These are phyloP conservation scores for Phocides pigmalion DNA, from an alignment of 1,140 invertebrate genomes.

Conservation along the genomic window DNA sequence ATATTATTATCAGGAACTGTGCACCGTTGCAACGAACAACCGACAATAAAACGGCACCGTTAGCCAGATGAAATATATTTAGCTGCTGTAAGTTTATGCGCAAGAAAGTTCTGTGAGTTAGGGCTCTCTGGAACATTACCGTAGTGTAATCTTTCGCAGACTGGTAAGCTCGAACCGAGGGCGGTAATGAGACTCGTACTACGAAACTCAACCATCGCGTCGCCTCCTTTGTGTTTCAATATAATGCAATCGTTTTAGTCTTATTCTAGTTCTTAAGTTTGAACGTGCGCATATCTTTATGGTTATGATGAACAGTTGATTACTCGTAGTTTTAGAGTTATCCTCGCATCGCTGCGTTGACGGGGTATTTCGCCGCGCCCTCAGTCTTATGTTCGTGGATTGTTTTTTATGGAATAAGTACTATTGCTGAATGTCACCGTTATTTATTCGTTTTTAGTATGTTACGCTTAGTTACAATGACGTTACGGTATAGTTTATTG, in stretches of 20 bases:
- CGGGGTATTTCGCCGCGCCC: constrained; percentile 52
- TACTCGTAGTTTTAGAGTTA: constrained; percentile 67
- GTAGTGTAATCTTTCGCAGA: constrained; percentile 52
- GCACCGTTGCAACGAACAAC: constrained; percentile 39
- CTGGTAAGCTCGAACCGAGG: constrained; percentile 52
- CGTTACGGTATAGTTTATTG: constrained; percentile 40
- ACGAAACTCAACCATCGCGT: constrained; percentile 19
- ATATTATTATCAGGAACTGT: constrained; percentile 39
- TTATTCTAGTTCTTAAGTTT: constrained; percentile 68
- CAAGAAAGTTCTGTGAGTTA: constrained; percentile 37
- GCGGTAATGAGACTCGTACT: background rate
- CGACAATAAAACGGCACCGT: constrained; percentile 57
- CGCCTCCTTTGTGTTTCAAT: constrained; percentile 28
- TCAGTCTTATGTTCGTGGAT: constrained; percentile 71
- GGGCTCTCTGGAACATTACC: constrained; percentile 46
- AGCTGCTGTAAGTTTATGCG: constrained; percentile 21
- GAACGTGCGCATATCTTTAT: constrained; percentile 76
- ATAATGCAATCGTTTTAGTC: constrained; percentile 33
- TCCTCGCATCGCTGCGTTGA: constrained; percentile 35
- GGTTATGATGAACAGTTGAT: constrained; percentile 67
- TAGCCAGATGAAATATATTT: constrained; percentile 29
- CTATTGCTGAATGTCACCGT: constrained; percentile 52
- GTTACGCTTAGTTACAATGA: constrained; percentile 52
- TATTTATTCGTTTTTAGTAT: constrained; percentile 72
- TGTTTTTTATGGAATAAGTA: constrained; percentile 50